Base-by-base conservation (phyloP, 2,888 invertebrate genomes). In the Cremastobaeus sp. region DNA sequence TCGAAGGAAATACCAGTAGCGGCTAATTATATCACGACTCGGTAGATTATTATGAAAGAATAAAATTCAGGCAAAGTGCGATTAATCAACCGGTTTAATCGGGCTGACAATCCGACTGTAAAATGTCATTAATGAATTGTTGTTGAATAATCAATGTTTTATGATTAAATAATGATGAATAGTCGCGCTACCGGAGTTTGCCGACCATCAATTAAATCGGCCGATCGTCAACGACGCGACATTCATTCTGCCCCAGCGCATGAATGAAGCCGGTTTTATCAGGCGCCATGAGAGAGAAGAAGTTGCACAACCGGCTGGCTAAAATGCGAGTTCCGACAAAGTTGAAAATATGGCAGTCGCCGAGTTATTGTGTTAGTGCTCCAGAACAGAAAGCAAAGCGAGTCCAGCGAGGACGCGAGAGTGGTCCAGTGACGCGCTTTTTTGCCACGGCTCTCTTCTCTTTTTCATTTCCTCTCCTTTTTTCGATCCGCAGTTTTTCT, bases 221-320 rank as follows among this genome's bases (percentile, higher is more conserved):
- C 52, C 64, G 64, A 68, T 55, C 74, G 65, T 57, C 62, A 66
- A 57, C 54, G 64, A 66, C 50, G 59, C 72, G 74, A 70, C 65
- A 68, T 74, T 74, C 57, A 74, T 71, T 76, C 50, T 59, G 68
- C 47, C 43, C 45, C 64, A 59, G 52, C 62, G 62, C 60, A 74
- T 77, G 72, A 76, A 76, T 74, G 70, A 62, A 76, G 76, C 76
- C 77, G 74, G 76, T 76, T 76, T 73, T 59, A 66, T 75, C 64
- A 75, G 76, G 77, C 77, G 76, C 76, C 73, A 75, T 70, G 52
- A 73, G 54, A 64, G 72, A 70, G 47, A 57, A 70, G 72, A 64
- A 70, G 72, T 74, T 76, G 76, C 71, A 77, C 71, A 75, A 77
- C 66, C 64, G 55, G 48, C 65, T 54, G 62, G 66, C 70, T 69